Evolutionary conservation across 2,113 vertebrate species (phyloP), one percentile per base, ranked within the genome.

Genomic region (Paracanthobrama guichenoti): DNA sequence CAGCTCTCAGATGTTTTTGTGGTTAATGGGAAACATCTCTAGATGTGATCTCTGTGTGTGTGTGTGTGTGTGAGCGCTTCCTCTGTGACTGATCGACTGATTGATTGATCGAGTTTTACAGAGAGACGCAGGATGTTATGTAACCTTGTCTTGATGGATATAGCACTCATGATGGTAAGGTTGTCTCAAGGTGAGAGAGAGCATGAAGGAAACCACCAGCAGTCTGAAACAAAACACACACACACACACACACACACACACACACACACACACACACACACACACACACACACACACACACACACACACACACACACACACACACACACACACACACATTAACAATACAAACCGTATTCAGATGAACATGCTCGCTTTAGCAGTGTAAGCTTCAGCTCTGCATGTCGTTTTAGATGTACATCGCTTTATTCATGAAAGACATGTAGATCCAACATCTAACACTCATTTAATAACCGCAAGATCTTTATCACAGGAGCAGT

Each of bases 131-230:
- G 71, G 71, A 73, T 26, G 13, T 73, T 46, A 24, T 48, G 71
- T 73, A 73, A 73, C 42, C n/a, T 26, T 73, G 71, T 73, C 42
- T 46, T 73, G 71, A 73, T 73, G n/a, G 71, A 73, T 73, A 73
- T 26, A 73, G 71, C 71, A 73, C 71, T 48, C 42, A 3, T 26
- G 42, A 24, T 73, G 3, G 22, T 46, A 26, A 73, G 71, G 71
- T 73, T 48, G n/a, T 73, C 69, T 72, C 22, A 73, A 73, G 42
- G 71, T 73, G 22, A 73, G 22, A 26, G 11, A 10, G 2, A 73
- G 6, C 69, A 72, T 46, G 42, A 72, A 24, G 22, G 35, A 69
- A 69, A 11, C 66, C 39, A 69, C 64, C 7, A 31, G 18, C 9
- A n/a, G 67, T 2, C 20, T 42, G 4, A 42, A 22, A 20, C 2